Conservation (phyloP, 2,113 vertebrate genomes). For the Panurus biarmicus region DNA sequence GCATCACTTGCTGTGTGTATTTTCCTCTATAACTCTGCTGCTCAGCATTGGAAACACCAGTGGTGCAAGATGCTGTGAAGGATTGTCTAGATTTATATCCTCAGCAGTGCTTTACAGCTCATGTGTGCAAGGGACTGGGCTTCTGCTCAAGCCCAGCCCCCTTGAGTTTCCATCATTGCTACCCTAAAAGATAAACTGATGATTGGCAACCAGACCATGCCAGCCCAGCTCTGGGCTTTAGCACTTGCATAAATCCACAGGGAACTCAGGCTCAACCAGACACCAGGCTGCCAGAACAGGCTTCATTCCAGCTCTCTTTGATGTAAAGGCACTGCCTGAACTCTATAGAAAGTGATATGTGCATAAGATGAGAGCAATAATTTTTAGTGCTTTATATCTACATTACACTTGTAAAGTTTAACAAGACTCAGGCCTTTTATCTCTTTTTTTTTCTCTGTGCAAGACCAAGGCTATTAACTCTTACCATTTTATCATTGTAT, state of each 20-base stretch:
- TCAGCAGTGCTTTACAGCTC: background rate
- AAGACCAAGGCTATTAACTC: background rate
- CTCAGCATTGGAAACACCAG: background rate
- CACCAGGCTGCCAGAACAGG: background rate
- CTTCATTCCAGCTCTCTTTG: background rate
- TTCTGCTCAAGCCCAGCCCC: background rate
- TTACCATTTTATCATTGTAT: background rate
- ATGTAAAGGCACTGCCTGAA: background rate
- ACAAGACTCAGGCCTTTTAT: background rate
- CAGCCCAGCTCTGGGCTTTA: background rate
- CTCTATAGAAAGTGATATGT: background rate
- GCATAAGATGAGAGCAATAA: background rate
- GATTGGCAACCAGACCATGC: background rate
- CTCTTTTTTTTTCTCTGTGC: background rate
- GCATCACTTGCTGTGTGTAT: background rate
- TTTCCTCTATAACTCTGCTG: background rate
- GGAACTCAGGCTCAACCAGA: background rate
- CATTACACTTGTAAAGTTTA: background rate
- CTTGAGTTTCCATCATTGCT: background rate
- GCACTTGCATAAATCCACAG: background rate
- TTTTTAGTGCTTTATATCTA: background rate
- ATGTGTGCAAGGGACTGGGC: background rate
- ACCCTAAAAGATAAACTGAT: background rate
- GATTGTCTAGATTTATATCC: background rate
- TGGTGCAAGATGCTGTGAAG: background rate